phyloP scores from a whole-genome alignment of 2,113 vertebrate genomes.

The Myiozetetes cayanensis region DNA sequence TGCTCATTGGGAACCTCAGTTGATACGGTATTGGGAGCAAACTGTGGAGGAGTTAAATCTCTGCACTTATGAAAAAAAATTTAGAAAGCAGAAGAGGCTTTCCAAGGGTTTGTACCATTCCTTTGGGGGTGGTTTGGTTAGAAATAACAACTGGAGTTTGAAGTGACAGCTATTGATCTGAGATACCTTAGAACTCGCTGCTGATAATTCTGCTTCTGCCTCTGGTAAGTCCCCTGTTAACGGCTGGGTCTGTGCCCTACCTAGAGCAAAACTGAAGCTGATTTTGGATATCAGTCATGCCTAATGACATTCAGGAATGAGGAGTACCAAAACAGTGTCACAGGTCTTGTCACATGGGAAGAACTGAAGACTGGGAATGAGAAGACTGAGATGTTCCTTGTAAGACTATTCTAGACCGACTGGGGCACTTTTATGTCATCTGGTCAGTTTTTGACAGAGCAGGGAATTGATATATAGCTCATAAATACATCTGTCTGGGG shows the following conservation, averaged over 20 bases:
- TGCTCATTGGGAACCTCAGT: background rate
- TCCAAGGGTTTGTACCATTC: background rate
- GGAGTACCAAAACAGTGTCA: background rate
- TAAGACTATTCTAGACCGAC: background rate
- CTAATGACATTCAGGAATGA: background rate
- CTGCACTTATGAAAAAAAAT: background rate
- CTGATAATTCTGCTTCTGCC: background rate
- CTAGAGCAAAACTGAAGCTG: background rate
- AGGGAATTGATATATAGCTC: background rate
- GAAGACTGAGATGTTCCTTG: background rate
- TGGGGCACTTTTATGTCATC: background rate
- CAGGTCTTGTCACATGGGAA: background rate
- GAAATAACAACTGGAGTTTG: background rate
- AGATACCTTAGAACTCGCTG: background rate
- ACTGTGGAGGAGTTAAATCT: background rate
- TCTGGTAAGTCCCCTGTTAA: background rate
- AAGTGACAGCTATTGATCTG: background rate
- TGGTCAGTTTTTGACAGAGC: background rate
- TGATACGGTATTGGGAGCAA: background rate
- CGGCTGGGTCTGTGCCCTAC: background rate
- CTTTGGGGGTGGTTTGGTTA: background rate
- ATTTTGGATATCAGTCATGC: background rate
- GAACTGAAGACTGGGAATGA: background rate
- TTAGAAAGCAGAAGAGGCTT: background rate
- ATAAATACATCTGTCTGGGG: background rate